Evolutionary conservation across 2,113 vertebrate species (phyloP), one percentile per base, ranked within the genome.

Genomic region (Zeus faber): DNA sequence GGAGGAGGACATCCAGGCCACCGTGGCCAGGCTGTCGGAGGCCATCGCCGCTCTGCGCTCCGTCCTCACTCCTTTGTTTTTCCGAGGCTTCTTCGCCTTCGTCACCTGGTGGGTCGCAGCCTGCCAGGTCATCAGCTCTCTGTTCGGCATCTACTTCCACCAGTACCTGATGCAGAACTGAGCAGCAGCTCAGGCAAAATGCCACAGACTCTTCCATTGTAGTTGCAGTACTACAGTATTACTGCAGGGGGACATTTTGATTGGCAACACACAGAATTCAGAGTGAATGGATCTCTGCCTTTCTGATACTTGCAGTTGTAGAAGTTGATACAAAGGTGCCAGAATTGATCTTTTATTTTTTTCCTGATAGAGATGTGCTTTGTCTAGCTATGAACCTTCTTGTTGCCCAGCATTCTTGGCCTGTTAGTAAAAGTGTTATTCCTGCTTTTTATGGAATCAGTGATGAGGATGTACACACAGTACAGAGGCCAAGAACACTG

Each of bases 91-190:
- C 49, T 92, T 98, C 0, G 85, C 94, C 64, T 99, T 95, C 81
- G 72, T 97, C 62, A 91, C 92, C 14, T 99, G 96, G 97, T 99
- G 97, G 97, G 89, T 94, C 8, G 91, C 94, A 0, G 88, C 89
- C 67, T 98, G 97, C 80, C 96, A 98, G 79, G 79, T 97, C 1
- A 80, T 97, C 77, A 91, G 92, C 82, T 94, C 94, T 54, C 88
- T 99, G 66, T 97, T 97, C 0, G 97, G 97, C 24, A 91, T 99
- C 67, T 98, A 97, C 68, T 97, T 97, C 86, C 95, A 98, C 82
- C 94, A 92, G 88, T 93, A 95, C 74, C 86, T 99, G 50, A 89
- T 91, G 18, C 81, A 86, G 16, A 93, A 91, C 58, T 95, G 37
- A 21, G 11, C 1, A 29, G 2, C 16, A 5, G 20, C 52, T 25